Evolutionary conservation across 2,113 vertebrate genomes (phyloP).

Genomic region (Protobothrops flavoviridis): DNA sequence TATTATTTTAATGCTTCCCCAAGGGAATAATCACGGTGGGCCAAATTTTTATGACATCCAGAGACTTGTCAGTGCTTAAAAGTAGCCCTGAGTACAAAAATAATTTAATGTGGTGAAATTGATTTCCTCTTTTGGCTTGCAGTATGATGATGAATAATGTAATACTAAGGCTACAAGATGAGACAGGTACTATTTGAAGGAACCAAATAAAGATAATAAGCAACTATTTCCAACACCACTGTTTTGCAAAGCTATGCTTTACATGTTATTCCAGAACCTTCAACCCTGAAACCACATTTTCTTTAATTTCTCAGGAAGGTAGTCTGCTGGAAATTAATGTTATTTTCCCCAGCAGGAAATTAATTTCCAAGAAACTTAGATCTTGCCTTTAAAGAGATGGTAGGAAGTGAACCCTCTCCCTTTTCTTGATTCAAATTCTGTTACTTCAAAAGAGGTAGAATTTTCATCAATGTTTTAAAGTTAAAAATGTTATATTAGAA

Average conservation of each 20-base stretch:
- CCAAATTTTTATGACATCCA: not conserved
- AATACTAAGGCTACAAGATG: conserved; percentile 8
- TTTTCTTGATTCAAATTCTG: not conserved
- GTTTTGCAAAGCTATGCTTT: not conserved
- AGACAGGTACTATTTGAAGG: not conserved
- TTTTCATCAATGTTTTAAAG: not conserved
- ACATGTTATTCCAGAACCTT: not conserved
- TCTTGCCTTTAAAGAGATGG: not conserved
- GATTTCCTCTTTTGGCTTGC: conserved; percentile 15
- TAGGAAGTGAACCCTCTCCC: not conserved
- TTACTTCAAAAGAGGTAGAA: not conserved
- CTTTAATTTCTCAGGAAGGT: not conserved
- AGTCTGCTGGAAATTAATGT: not conserved
- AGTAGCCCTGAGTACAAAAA: conserved; percentile 20
- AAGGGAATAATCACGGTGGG: not conserved
- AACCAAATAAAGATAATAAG: conserved; percentile 20
- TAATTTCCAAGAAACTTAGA: not conserved
- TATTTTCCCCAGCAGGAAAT: not conserved
- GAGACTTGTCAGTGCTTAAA: conserved; percentile 19
- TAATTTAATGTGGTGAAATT: conserved; percentile 13
- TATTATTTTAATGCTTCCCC: conserved; percentile 21
- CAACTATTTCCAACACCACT: not conserved
- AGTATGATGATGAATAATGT: not conserved
- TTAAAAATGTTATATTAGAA: not conserved
- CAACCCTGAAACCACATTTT: not conserved